Evolutionary conservation across 2,797 vertebrate species (phyloP).

Genomic region (Scleropages formosus): DNA sequence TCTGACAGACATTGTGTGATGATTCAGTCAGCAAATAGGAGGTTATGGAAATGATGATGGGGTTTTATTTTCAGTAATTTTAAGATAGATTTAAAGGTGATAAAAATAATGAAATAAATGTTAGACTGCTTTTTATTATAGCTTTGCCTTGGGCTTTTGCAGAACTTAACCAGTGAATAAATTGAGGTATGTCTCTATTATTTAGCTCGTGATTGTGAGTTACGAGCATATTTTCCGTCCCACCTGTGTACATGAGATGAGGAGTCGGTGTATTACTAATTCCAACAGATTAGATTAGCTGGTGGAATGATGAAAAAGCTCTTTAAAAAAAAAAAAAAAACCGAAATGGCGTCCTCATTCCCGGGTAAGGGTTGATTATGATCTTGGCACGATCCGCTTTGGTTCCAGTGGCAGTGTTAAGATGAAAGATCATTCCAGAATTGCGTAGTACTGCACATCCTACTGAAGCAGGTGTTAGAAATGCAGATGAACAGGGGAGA

Average conservation of each 20-base stretch:
- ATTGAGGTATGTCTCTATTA: no score
- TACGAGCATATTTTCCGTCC: slow-evolving; percentile 53
- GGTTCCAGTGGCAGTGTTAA: slow-evolving; percentile 65
- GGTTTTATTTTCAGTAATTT: no score
- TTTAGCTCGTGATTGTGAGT: no score
- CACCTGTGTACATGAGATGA: slow-evolving; percentile 30
- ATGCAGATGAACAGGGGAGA: slow-evolving; percentile 93
- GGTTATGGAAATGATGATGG: no score
- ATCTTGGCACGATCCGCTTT: slow-evolving; percentile 73
- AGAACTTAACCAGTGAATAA: no score
- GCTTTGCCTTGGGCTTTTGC: no score
- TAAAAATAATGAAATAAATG: no score
- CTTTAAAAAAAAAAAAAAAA: neutral
- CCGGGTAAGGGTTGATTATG: slow-evolving; percentile 83
- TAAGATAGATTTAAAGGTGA: no score
- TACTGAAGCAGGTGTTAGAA: slow-evolving; percentile 94
- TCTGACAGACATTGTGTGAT: no score
- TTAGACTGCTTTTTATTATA: no score
- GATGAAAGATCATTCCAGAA: slow-evolving; percentile 83
- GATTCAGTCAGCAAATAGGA: no score
- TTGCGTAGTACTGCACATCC: slow-evolving; percentile 74
- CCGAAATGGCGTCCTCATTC: slow-evolving; percentile 45
- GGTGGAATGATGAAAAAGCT: slow-evolving; percentile 14
- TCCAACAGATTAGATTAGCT: slow-evolving; percentile 63
- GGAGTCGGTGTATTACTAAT: slow-evolving; percentile 33